phyloP scores from a whole-genome alignment of 2,113 vertebrate species.

The Phaethornis superciliosus region DNA sequence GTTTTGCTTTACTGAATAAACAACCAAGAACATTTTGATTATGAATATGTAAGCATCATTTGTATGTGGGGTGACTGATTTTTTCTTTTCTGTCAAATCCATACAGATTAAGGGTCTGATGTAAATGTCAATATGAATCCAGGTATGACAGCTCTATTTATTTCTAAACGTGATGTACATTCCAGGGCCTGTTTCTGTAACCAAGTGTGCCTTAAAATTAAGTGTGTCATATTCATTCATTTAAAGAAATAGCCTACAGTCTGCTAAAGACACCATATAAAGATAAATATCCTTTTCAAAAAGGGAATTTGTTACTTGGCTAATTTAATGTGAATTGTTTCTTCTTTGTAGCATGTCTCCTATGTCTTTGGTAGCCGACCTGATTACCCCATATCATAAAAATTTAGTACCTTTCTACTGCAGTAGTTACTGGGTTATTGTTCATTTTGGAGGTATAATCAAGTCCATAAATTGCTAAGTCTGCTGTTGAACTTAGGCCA shows the following conservation, averaged over 20 bases:
- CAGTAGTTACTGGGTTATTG: conserved; percentile 68
- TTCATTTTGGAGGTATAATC: conserved; percentile 76
- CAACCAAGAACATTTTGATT: conserved; percentile 49
- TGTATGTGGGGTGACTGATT: conserved; percentile 18
- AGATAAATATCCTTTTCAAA: conserved; percentile 34
- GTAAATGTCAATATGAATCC: conserved; percentile 61
- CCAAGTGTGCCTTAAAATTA: conserved; percentile 36
- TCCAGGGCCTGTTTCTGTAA: conserved; percentile 18
- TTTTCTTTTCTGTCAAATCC: conserved; percentile 47
- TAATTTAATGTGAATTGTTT: conserved; percentile 62
- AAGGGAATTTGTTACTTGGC: conserved; percentile 28
- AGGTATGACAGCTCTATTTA: conserved; percentile 63
- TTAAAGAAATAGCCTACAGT: conserved; percentile 54
- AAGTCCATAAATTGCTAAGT: conserved; percentile 73
- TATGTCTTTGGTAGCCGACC: conserved; percentile 49
- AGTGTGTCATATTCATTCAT: conserved; percentile 31
- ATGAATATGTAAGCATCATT: conserved; percentile 59
- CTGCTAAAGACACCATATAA: conserved; percentile 35
- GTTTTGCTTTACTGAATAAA: conserved; percentile 44
- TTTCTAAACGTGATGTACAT: conserved; percentile 47
- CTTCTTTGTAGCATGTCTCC: conserved; percentile 57
- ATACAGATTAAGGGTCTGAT: conserved; percentile 51
- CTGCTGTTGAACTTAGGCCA: conserved; percentile 60
- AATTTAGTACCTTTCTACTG: conserved; percentile 69
- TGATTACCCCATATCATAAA: conserved; percentile 70